Evolutionary conservation across 2,797 vertebrate species (phyloP), one percentile per base, ranked within the genome.

Genomic region (Onychomys arenicola): DNA sequence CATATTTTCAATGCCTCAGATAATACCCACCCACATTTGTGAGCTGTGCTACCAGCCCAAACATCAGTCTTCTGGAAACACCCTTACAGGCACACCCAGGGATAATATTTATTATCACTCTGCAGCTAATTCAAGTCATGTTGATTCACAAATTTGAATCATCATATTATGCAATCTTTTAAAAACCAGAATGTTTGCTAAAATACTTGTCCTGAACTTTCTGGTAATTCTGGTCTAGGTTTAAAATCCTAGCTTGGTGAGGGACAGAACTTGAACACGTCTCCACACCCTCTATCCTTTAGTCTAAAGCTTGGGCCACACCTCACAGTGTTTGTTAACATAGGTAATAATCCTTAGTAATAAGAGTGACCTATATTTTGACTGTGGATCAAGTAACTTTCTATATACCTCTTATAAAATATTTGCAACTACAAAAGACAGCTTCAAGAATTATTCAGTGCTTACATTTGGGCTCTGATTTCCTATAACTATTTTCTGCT

Each of bases 341-440:
- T 73, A 40, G 59, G 63, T 55, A 91, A 59, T 85, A 76, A 77
- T 67, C 9, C 9, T 59, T 61, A 76, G 3, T 75, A 85, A 61
- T 43, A 16, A 6, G 16, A 85, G 40, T 52, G 91, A 1, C 7
- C 37, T 89, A 43, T 1, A 85, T 86, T 86, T 93, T 93, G 40
- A 89, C 69, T 63, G 81, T 43, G 43, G 93, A 83, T 49, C n/a
- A 65, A 69, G 46, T 89, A 82, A 52, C 5, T 55, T 94, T 85
- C 46, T 87, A 34, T 23, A 46, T 81, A 69, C 69, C 11, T 90
- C 10, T 49, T 94, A 77, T 7, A 84, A 89, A 75, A 52, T 59
- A 10, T 59, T 59, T 92, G 19, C 7, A 87, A 32, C 25, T 40
- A 91, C 40, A 61, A 82, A 93, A 52, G 69, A 75, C 43, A 69